phyloP scores from a whole-genome alignment of 2,888 invertebrate genomes.

The Ormyrus thymus region DNA sequence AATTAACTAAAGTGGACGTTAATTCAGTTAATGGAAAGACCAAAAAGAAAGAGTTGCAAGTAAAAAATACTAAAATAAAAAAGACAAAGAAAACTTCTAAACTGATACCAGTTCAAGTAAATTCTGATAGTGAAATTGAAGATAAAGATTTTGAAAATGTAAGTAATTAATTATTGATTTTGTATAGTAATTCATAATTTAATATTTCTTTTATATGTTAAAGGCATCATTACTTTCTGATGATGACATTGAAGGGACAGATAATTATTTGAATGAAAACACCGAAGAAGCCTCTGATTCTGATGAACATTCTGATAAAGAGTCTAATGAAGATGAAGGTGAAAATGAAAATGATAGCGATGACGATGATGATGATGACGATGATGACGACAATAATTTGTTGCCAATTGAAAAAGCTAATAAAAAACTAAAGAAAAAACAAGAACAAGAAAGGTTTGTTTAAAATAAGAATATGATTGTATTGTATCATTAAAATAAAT shows the following conservation, averaged over 20 bases:
- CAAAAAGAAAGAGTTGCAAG: not conserved
- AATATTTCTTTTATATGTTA: not conserved
- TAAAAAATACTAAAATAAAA: constrained; percentile 6
- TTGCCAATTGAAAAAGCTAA: constrained; percentile 92
- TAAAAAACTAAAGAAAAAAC: constrained; percentile 84
- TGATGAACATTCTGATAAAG: constrained; percentile 68
- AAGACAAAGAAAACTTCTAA: constrained; percentile 13
- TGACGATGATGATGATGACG: constrained; percentile 74
- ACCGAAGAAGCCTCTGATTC: constrained; percentile 71
- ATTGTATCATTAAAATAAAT: constrained; percentile 9
- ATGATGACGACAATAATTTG: constrained; percentile 79
- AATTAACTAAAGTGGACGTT: too few species aligned
- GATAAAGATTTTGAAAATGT: constrained; percentile 64
- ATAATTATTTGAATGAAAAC: constrained; percentile 56
- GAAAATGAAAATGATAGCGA: constrained; percentile 61
- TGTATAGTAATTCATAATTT: not conserved
- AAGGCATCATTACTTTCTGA: constrained; percentile 37
- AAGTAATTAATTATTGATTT: constrained; percentile 19
- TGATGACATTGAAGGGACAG: constrained; percentile 52
- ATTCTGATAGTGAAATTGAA: constrained; percentile 47
- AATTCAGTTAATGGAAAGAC: too few species aligned
- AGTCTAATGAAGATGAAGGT: constrained; percentile 70
- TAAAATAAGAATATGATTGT: not conserved
- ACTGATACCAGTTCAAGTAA: too few species aligned
- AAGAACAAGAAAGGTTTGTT: constrained; percentile 79